These are phyloP conservation scores for Oenanthe oenanthe DNA, from an alignment of 2,113 vertebrate genomes.

Conservation along the genomic window DNA sequence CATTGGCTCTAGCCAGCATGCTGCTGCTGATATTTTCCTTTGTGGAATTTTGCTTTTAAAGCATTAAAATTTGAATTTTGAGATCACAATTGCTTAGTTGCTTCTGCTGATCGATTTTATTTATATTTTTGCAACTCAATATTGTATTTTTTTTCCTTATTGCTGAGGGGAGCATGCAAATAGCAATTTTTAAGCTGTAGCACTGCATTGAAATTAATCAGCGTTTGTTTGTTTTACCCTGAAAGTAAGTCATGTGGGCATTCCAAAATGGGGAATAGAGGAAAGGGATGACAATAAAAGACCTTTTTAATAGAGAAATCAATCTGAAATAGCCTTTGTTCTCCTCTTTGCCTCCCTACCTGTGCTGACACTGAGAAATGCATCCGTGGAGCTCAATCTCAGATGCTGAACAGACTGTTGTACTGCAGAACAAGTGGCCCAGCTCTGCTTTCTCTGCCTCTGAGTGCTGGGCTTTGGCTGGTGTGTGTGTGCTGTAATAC, in stretches of 20 bases:
- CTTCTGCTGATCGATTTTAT: neutral
- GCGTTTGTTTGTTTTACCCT: neutral
- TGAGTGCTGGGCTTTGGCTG: slow-evolving; percentile 39
- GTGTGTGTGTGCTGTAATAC: slow-evolving; percentile 57
- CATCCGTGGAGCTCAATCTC: neutral
- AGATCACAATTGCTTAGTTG: slow-evolving; percentile 2
- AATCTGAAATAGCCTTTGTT: neutral
- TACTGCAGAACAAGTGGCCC: slow-evolving; percentile 41
- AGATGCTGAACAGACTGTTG: neutral
- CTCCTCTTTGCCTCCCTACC: neutral
- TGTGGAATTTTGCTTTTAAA: neutral
- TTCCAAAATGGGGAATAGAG: neutral
- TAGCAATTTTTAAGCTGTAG: slow-evolving; percentile 39
- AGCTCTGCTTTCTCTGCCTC: slow-evolving; percentile 17
- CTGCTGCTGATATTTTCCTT: neutral
- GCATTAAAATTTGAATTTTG: neutral
- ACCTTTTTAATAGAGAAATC: neutral
- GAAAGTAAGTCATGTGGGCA: neutral
- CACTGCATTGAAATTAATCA: slow-evolving; percentile 42
- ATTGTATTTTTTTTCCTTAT: neutral
- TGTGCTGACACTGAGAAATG: neutral
- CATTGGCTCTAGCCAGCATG: neutral
- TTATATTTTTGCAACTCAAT: slow-evolving; percentile 16
- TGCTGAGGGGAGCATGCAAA: neutral
- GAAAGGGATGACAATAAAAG: neutral